Evolutionary conservation across 1,140 invertebrate species (phyloP).

Genomic region (Drosophila arizonae): DNA sequence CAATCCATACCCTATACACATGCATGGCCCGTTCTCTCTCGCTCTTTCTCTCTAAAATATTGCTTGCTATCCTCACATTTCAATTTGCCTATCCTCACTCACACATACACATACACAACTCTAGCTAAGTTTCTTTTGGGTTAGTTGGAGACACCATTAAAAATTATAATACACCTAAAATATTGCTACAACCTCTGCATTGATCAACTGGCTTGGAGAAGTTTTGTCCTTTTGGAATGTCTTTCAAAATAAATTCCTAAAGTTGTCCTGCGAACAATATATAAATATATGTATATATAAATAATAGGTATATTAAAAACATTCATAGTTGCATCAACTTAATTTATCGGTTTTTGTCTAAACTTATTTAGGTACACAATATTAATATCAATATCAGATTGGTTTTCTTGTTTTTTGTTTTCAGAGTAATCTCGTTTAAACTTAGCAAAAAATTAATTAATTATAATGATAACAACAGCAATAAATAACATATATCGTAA

Average conservation of each 20-base stretch:
- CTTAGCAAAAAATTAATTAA: slow-evolving; percentile 41
- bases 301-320: slow-evolving; percentile 30
- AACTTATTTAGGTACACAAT: slow-evolving; percentile 57
- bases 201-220: slow-evolving; percentile 18
- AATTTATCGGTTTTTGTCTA: slow-evolving; percentile 64
- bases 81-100: background rate
- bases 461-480: slow-evolving; percentile 51
- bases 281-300: slow-evolving; percentile 29
- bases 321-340: slow-evolving; percentile 39
- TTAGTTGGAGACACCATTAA: slow-evolving; percentile 9
- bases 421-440: slow-evolving; percentile 50
- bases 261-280: slow-evolving; percentile 14
- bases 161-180: slow-evolving; percentile 23
- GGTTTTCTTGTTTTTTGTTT: slow-evolving; percentile 17
- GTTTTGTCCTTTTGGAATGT: background rate
- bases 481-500: slow-evolving; percentile 52
- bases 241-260: slow-evolving; percentile 23
- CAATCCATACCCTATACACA: slow-evolving; percentile 22
- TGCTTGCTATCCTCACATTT: slow-evolving; percentile 35
- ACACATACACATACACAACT: background rate
- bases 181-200: slow-evolving; percentile 35
- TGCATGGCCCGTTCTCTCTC: background rate
- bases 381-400: slow-evolving; percentile 53
- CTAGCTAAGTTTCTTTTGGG: background rate
- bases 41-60: slow-evolving; percentile 29